Base-by-base conservation (phyloP, 2,113 vertebrate species). In the Chaenocephalus aceratus region DNA sequence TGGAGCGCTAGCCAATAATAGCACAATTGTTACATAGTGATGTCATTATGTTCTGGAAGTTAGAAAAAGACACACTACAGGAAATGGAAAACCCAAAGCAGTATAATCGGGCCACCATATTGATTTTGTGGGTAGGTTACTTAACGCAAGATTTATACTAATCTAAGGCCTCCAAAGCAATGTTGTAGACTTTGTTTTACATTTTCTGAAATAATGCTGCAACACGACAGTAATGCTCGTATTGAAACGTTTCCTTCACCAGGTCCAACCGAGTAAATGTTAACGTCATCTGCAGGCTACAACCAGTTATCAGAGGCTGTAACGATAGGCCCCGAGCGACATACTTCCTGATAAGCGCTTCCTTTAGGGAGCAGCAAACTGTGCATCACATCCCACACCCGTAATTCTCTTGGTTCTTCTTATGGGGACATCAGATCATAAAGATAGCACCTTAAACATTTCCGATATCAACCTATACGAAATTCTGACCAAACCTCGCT, bases 191-290 rank as follows among this genome's bases (percentile, higher is more conserved):
- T n/a, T 56, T 53, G 13, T 9, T 46, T 16, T 60, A 21, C 48
- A 10, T 52, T 58, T 59, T 59, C 12, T 52, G 34, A 59, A 65
- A 45, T 14, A 46, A 59, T 72, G 16, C 54, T 57, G 34, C 45
- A 23, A 54, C 56, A 45, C 23, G 6, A 58, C 6, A 11, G 21
- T 46, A 66, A 61, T 21, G 16, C 36, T n/a, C 3, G 0, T n/a
- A 7, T 18, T 21, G 5, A n/a, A n/a, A n/a, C 21, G 62, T 21
- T 52, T 78, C 11, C 52, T 58, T 41, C 54, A 46, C 71, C 0
- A 26, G 75, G 54, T 68, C 44, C 30, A 64, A 71, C 21, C 54
- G 48, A 74, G 0, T 62, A 62, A 63, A 81, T 70, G 49, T 68
- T 61, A 66, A 71, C 58, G 36, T 7, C 36, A 58, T 66, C 54